Evolutionary conservation across 2,797 vertebrate species (phyloP).

Genomic region (Eleutherodactylus coqui): DNA sequence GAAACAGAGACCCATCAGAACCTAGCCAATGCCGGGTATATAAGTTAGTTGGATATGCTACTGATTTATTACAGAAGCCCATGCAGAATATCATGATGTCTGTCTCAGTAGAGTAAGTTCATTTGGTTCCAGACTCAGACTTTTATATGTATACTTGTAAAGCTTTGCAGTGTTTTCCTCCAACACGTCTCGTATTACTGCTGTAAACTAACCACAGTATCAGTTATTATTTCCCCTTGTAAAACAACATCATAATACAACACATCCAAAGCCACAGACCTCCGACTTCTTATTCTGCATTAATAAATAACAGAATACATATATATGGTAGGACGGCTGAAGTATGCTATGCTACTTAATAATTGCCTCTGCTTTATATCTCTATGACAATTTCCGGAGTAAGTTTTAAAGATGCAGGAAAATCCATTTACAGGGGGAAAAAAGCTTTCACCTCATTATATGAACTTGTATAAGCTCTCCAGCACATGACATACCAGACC

Average conservation of each 20-base stretch:
- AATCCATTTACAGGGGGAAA: no score
- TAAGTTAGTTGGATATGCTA: no score
- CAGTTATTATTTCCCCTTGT: constrained; percentile 5
- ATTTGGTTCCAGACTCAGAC: constrained; percentile 36
- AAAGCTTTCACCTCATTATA: no score
- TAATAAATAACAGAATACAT: neutral
- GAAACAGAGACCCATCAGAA: no score
- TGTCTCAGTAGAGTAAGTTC: constrained; percentile 28
- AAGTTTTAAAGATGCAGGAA: no score
- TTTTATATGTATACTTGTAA: constrained; percentile 64
- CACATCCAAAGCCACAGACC: neutral
- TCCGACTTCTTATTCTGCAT: neutral
- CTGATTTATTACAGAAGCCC: constrained; percentile 37
- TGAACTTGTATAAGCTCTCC: no score
- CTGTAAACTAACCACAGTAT: constrained; percentile 10
- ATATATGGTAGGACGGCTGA: neutral
- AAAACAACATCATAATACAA: neutral
- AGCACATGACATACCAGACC: no score
- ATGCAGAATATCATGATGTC: constrained; percentile 25
- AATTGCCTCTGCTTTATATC: neutral
- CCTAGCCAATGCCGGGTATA: no score
- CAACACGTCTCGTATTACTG: constrained; percentile 6
- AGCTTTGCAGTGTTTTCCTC: neutral
- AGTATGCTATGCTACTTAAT: no score
- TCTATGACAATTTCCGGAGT: neutral